Evolutionary conservation across 2,113 vertebrate species (phyloP).

Genomic region (Odocoileus hemionus): DNA sequence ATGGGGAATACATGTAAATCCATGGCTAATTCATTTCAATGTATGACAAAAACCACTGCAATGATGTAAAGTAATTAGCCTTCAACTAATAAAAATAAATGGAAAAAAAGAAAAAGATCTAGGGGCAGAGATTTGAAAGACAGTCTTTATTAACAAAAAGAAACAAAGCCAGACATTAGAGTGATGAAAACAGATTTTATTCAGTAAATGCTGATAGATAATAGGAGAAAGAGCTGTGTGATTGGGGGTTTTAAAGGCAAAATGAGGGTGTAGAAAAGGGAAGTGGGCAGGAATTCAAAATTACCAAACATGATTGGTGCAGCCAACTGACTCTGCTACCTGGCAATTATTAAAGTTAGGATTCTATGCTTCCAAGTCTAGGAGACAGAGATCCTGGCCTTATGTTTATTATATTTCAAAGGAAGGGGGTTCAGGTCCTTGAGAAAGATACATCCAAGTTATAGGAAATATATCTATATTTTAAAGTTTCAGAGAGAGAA

Average conservation of each 20-base stretch:
- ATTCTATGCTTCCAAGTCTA: background rate
- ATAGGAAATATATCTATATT: background rate
- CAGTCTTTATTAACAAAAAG: background rate
- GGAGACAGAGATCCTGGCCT: background rate
- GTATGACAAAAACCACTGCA: no score
- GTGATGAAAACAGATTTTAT: background rate
- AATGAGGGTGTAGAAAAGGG: background rate
- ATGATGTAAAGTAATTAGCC: no score
- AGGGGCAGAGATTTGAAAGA: background rate
- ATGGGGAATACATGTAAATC: no score
- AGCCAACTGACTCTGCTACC: background rate
- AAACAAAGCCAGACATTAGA: background rate
- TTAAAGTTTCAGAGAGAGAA: background rate
- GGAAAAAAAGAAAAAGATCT: background rate
- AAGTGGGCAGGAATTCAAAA: background rate
- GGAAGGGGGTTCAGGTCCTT: background rate
- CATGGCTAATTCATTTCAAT: no score
- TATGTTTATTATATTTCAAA: background rate
- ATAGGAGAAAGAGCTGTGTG: background rate
- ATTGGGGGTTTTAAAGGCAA: background rate
- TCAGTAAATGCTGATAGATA: background rate
- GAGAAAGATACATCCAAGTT: background rate
- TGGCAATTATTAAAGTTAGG: background rate
- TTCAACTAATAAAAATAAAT: no score
- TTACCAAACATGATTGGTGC: background rate